A percentile compares a stretch with the other conserved stretches of the same genome.
These are phyloP conservation scores for Knipowitschia caucasica DNA, from an alignment of 2,797 vertebrate genomes.

Conservation along the genomic window DNA sequence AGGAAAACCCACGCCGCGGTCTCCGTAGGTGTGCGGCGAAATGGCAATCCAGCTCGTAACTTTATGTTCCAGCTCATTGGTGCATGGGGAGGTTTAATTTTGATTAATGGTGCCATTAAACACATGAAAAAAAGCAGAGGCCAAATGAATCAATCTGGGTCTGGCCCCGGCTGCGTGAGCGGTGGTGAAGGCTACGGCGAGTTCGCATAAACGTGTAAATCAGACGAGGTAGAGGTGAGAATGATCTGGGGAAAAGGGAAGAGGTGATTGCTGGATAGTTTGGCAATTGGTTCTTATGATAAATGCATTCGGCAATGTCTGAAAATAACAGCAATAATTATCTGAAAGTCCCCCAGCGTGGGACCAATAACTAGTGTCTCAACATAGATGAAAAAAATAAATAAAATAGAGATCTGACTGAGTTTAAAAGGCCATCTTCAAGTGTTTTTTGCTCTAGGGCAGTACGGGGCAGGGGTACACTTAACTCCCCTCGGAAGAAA, in stretches of 20 bases:
- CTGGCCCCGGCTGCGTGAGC: slow-evolving; percentile 19
- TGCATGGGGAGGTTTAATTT: slow-evolving; percentile 26
- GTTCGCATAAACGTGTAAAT: slow-evolving; percentile 57
- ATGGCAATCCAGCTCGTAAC: not conserved
- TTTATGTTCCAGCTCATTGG: slow-evolving; percentile 26
- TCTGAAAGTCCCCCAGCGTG: too few species aligned
- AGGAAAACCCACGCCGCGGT: slow-evolving; percentile 10
- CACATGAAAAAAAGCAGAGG: slow-evolving; percentile 41
- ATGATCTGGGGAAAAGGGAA: slow-evolving; percentile 21
- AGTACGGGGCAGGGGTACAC: too few species aligned
- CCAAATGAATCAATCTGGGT: slow-evolving; percentile 47
- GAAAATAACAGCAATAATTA: too few species aligned
- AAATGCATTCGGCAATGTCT: too few species aligned
- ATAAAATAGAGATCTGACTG: too few species aligned
- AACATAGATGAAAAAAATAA: too few species aligned
- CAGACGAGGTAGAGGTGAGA: slow-evolving; percentile 31
- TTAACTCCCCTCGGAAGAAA: too few species aligned
- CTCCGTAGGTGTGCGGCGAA: slow-evolving; percentile 17
- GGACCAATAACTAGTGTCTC: too few species aligned
- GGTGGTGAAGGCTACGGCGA: slow-evolving; percentile 34
- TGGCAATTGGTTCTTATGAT: not conserved
- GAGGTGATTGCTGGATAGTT: slow-evolving; percentile 26
- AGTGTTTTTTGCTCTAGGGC: too few species aligned
- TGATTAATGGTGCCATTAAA: slow-evolving; percentile 65
- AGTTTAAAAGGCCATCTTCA: too few species aligned